phyloP scores from a whole-genome alignment of 1,140 invertebrate species.

The Lepidurus arcticus region DNA sequence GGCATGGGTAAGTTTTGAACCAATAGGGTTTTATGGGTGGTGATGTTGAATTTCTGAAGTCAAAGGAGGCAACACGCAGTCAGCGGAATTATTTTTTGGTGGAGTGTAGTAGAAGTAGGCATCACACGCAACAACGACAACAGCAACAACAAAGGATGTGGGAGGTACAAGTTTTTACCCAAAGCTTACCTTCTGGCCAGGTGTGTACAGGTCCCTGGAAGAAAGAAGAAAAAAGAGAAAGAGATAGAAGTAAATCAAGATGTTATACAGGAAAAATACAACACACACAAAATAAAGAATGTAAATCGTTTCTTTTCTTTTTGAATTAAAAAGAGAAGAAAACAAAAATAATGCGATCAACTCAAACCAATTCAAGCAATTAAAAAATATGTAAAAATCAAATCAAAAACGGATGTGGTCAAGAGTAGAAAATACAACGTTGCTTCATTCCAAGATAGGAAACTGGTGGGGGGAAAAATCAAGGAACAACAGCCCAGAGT shows the following conservation, averaged over 20 bases:
- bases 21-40: background rate
- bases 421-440: background rate
- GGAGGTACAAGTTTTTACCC: slow-evolving; percentile 8
- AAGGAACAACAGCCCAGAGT: background rate
- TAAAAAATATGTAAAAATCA: background rate
- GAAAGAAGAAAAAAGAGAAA: slow-evolving; percentile 22
- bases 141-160: slow-evolving; percentile 21
- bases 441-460: background rate
- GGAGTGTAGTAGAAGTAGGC: slow-evolving; percentile 10
- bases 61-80: background rate
- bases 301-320: background rate
- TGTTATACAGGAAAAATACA: background rate
- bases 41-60: background rate
- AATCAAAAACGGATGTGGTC: background rate
- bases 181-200: slow-evolving; percentile 21
- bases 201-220: slow-evolving; percentile 20
- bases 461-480: background rate
- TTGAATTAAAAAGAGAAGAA: background rate
- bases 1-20: background rate
- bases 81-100: background rate
- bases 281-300: background rate
- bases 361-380: background rate
- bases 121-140: slow-evolving; percentile 14
- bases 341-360: background rate
- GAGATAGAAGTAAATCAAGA: slow-evolving; percentile 19